These are phyloP conservation scores for Apodemus agrarius DNA, from an alignment of 2,797 vertebrate genomes.

Conservation along the genomic window DNA sequence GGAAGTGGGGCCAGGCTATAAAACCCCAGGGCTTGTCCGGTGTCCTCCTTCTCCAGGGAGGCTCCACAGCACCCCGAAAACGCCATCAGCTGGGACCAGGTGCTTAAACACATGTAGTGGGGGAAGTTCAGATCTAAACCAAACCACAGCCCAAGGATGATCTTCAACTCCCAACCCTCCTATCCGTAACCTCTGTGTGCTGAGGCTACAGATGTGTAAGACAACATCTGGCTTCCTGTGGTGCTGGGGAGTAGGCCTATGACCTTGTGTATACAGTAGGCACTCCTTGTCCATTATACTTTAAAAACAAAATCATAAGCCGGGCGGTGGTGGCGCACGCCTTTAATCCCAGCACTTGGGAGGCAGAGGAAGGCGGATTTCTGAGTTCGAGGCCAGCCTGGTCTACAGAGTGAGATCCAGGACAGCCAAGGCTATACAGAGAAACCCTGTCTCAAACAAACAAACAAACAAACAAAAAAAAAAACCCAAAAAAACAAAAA, in stretches of 20 bases:
- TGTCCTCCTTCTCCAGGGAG: neutral
- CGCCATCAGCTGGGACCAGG: neutral
- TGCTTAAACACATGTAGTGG: neutral
- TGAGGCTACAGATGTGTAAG: neutral
- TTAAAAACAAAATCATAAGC: slow-evolving; percentile 10
- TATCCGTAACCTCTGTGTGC: neutral
- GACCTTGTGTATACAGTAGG: too few relatives aligned
- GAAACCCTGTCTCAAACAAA: too few relatives aligned
- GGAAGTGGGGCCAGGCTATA: neutral
- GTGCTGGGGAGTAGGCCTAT: neutral
- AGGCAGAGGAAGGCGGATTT: too few relatives aligned
- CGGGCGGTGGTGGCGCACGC: too few relatives aligned
- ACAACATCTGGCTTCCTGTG: neutral
- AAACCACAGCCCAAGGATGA: too few relatives aligned
- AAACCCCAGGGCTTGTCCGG: neutral
- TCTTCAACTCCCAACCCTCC: too few relatives aligned
- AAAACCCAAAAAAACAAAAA: too few relatives aligned
- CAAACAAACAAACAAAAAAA: too few relatives aligned
- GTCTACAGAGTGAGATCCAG: too few relatives aligned
- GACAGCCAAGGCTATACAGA: too few relatives aligned
- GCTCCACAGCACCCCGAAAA: neutral
- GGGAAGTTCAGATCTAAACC: neutral
- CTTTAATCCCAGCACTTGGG: too few relatives aligned
- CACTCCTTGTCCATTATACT: neutral
- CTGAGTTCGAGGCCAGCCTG: too few relatives aligned